Base-by-base conservation (phyloP, 1,140 invertebrate genomes). In the Paralvinella palmiformis region DNA sequence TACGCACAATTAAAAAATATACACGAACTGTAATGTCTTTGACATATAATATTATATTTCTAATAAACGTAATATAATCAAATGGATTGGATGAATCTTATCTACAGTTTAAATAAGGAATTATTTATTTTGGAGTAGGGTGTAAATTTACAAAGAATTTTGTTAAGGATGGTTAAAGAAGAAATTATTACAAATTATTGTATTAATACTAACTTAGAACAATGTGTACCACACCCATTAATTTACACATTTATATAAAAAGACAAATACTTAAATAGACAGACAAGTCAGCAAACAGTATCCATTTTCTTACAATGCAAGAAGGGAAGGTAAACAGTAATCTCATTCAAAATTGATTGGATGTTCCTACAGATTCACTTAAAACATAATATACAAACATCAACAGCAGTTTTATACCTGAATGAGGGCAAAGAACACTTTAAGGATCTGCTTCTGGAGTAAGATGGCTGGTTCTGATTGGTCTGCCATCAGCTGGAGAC, bases 401-500 rank as follows among this genome's bases (percentile, higher is more conserved):
- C 37, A 44, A 44, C 13, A 15, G 37, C 37, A 13, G 13, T 7
- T 31, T 22, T 32, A 32, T 79, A 89, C 88, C 84, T 96, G 94
- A 59, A 92, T 90, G 20, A 98, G 84, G 20, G 93, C 91, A 83
- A 90, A 96, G 79, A 93, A 98, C 71, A 96, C 95, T 84, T 99
- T 99, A 3, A 99, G 84, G 74, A 98, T 91, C 81, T 94, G 89
- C 81, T 99, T 98, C 77, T 98, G 95, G 37, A 99, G 83, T 35
- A 93, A 82, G 52, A 94, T 88, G 52, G 92, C 91, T 68, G 90
- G 86, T 73, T 94, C 90, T 10, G 91, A 91, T 53, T 87, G 84
- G 80, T 98, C 92, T 55, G 86, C 84, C 63, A 96, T 80, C 22
- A 99, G 83, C 68, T 88, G 85, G 32, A 88, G 79, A 76, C 93